Base-by-base conservation (phyloP, 2,888 invertebrate genomes). In the Pristionchus maxplancki region DNA sequence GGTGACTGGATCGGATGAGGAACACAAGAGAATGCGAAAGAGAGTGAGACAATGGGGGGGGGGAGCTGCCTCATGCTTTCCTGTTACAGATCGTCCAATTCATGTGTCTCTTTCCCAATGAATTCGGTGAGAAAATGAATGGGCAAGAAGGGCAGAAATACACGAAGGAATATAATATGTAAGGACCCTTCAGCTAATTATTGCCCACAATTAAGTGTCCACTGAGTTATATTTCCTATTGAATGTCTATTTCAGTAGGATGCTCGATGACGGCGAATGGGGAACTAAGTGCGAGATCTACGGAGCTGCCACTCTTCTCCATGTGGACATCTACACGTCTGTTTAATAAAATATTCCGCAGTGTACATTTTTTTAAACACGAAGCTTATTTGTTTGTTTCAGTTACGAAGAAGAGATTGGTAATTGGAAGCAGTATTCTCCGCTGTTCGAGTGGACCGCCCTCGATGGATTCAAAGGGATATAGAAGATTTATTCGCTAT, bases 301-400 rank as follows among this genome's bases (percentile, higher is more conserved):
- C 50, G 87, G 34, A 28, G 87, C 87, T 0, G 87, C 87, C 31
- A 87, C 87, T 9, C 44, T 87, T 17, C 74, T 87, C 87, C 48
- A 74, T 5, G 74, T 87, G 2, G 87, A 87, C n/a, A 62, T 87
- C 24, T 50, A 87, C 87, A 87, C 87, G 85, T 85, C 2, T 20
- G 82, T 13, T 34, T n/a, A 5, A 44, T 81, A 1, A n/a, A 50
- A 50, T 53, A 53, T 44, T 83, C n/a, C n/a, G n/a, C n/a, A n/a
- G n/a, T n/a, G n/a, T n/a, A n/a, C n/a, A n/a, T n/a, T n/a, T n/a
- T n/a, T n/a, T n/a, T n/a, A n/a, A n/a, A n/a, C n/a, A n/a, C 34
- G 53, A 83, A n/a, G 13, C 40, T 8, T 24, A 58, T n/a, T n/a
- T n/a, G 17, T 11, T 17, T 17, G n/a, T 58, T 24, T 4, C n/a